These are phyloP conservation scores for Macquaria ambigua DNA, from an alignment of 2,113 vertebrate genomes.

Conservation along the genomic window DNA sequence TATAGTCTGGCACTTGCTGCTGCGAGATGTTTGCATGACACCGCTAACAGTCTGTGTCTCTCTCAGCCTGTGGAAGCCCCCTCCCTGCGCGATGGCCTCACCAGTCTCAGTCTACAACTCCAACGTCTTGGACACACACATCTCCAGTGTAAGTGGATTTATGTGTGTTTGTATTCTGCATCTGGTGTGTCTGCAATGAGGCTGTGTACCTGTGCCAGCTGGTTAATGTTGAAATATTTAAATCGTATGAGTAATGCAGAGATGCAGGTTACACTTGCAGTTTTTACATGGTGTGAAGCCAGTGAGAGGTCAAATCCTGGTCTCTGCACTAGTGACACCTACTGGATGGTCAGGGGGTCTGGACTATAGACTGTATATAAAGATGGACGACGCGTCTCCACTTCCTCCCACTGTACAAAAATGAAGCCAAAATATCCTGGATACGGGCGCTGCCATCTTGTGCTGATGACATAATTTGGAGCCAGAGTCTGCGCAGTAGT, in stretches of 20 bases:
- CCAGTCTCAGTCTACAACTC: conserved; percentile 78
- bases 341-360: too few relatives aligned
- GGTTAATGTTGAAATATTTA: not conserved
- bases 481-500: too few relatives aligned
- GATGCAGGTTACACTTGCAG: not conserved
- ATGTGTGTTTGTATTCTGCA: not conserved
- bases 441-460: too few relatives aligned
- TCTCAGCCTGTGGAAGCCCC: conserved; percentile 64
- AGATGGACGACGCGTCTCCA: too few relatives aligned
- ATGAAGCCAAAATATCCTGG: too few relatives aligned
- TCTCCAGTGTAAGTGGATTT: conserved; percentile 75
- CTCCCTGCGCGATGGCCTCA: conserved; percentile 68
- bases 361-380: too few relatives aligned
- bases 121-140: conserved; percentile 73
- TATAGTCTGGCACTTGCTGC: not conserved
- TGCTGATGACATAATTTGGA: too few relatives aligned
- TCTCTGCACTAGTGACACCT: too few relatives aligned
- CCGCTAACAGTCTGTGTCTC: not conserved
- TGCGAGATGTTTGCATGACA: not conserved
- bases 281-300: not conserved
- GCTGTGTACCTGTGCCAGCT: not conserved
- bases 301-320: not conserved
- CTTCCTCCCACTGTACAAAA: too few relatives aligned
- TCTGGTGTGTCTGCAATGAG: not conserved
- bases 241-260: not conserved